Conservation (phyloP, 1,140 invertebrate genomes). For the Cecropterus lyciades region DNA sequence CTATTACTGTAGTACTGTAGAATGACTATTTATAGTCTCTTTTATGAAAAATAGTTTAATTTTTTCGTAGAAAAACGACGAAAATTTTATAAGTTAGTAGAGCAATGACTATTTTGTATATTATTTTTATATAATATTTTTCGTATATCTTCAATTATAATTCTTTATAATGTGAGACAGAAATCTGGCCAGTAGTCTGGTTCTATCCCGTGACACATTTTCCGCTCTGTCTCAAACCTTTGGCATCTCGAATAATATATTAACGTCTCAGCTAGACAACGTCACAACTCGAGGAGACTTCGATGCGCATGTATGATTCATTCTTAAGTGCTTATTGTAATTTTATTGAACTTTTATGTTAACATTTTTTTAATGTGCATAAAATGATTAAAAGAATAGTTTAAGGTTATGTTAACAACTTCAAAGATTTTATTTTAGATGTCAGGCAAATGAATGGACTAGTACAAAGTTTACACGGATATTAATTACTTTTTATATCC, state of each 20-base stretch:
- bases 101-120: too few relatives aligned
- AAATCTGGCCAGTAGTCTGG: not conserved
- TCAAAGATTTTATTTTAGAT: too few relatives aligned
- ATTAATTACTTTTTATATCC: too few relatives aligned
- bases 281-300: constrained; percentile 2
- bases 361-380: not conserved
- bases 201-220: constrained; percentile 31
- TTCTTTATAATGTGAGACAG: not conserved
- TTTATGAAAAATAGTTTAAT: too few relatives aligned
- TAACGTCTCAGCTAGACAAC: not conserved
- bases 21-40: too few relatives aligned
- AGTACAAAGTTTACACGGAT: too few relatives aligned
- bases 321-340: not conserved
- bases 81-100: too few relatives aligned
- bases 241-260: constrained; percentile 4
- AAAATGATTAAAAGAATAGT: not conserved
- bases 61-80: too few relatives aligned
- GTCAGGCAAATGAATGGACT: too few relatives aligned
- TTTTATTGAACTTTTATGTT: not conserved
- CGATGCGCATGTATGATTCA: not conserved
- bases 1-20: too few relatives aligned
- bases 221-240: constrained; percentile 34
- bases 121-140: too few relatives aligned
- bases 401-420: not conserved
- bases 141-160: not conserved